Percentiles rank a stretch among this genome's conserved stretches.
These are phyloP conservation scores for Rhipidura dahli DNA, from an alignment of 2,113 vertebrate genomes.

Conservation along the genomic window DNA sequence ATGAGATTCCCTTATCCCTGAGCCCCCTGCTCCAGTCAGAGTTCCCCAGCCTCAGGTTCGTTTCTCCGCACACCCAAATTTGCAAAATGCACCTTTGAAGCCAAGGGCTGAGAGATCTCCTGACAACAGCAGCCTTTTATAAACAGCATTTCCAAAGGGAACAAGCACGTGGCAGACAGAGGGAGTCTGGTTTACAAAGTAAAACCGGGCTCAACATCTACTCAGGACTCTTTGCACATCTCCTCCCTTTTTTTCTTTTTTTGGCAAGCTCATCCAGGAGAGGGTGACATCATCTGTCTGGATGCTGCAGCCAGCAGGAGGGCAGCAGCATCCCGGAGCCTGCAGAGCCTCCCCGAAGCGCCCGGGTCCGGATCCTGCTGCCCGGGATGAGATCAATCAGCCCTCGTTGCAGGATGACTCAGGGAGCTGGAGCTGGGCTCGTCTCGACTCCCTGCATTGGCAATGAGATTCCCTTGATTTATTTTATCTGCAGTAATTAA, in stretches of 20 bases:
- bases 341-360: background rate
- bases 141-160: background rate
- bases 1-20: background rate
- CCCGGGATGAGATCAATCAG: conserved; percentile 11
- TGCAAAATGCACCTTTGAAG: background rate
- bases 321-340: background rate
- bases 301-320: background rate
- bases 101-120: background rate
- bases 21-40: background rate
- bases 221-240: background rate
- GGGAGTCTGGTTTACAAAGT: background rate
- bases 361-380: background rate
- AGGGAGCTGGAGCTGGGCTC: conserved; percentile 44
- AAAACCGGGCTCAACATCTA: background rate
- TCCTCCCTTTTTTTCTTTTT: too few relatives aligned
- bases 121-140: background rate
- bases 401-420: conserved; percentile 53
- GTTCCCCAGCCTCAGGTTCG: background rate
- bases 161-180: fast-evolving
- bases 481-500: conserved; percentile 78
- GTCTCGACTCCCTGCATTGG: conserved; percentile 48
- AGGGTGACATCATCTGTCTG: background rate
- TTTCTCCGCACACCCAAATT: background rate
- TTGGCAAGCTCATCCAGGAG: background rate
- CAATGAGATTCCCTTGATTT: conserved; percentile 72